phyloP scores from a whole-genome alignment of 1,140 invertebrate genomes.

The Lutraria rhynchaena region DNA sequence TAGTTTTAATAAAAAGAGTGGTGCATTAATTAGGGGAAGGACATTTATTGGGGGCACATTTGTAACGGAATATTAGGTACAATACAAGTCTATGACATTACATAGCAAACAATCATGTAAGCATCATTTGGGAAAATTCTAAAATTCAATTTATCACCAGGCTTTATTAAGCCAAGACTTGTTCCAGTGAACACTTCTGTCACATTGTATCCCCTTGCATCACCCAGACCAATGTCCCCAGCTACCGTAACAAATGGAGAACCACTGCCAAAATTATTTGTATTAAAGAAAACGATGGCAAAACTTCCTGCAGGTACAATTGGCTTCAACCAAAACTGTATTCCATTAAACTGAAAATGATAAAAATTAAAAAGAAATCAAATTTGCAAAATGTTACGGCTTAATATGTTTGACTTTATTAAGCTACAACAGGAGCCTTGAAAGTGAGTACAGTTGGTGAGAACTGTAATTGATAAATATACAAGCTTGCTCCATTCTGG shows the following conservation, averaged over 20 bases:
- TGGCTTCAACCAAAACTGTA: conserved; percentile 73
- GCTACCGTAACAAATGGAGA: conserved; percentile 81
- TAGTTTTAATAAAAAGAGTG: too few relatives aligned
- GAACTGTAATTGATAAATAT: too few relatives aligned
- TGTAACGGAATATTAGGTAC: too few relatives aligned
- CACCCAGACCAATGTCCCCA: conserved; percentile 90
- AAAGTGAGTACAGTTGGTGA: too few relatives aligned
- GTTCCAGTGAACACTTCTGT: conserved; percentile 84
- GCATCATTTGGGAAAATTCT: conserved; percentile 85
- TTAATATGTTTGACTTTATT: too few relatives aligned
- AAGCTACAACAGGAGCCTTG: too few relatives aligned
- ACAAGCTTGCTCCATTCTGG: too few relatives aligned
- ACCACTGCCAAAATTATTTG: conserved; percentile 61
- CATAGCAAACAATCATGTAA: conserved; percentile 50
- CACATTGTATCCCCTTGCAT: conserved; percentile 91
- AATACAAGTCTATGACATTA: conserved; percentile 37
- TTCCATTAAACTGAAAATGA: conserved; percentile 57
- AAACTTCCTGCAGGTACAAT: conserved; percentile 65
- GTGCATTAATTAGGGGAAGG: too few relatives aligned
- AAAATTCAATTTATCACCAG: conserved; percentile 95
- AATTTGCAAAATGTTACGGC: too few relatives aligned
- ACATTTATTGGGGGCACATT: too few relatives aligned
- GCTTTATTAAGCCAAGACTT: conserved; percentile 87
- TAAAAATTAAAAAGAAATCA: too few relatives aligned
- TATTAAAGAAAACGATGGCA: conserved; percentile 70